Conservation (phyloP, 2,113 vertebrate species). For the Alouatta palliata region DNA sequence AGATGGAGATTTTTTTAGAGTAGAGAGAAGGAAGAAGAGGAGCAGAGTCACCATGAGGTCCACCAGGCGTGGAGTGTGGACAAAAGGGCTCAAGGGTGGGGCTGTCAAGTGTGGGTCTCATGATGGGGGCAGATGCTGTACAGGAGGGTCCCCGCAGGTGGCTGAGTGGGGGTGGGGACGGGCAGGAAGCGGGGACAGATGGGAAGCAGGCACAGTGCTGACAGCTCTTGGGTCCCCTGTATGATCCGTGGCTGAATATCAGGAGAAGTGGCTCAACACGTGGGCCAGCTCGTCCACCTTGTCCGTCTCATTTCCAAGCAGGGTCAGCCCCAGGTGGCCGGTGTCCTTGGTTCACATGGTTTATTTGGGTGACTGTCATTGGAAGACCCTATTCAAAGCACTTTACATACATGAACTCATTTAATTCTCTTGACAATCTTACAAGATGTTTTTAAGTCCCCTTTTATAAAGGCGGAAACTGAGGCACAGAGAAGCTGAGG, state of each 20-base stretch:
- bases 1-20: not conserved
- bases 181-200: no score
- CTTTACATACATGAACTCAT: not conserved
- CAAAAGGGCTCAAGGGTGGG: not conserved
- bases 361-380: not conserved
- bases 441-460: not conserved
- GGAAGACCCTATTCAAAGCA: not conserved
- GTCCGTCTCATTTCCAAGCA: not conserved
- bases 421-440: not conserved
- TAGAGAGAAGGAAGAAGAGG: not conserved
- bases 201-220: no score
- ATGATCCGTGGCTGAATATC: not conserved
- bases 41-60: not conserved
- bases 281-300: not conserved
- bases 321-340: not conserved
- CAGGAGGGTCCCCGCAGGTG: no score
- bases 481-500: not conserved
- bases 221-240: no score
- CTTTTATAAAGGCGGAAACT: not conserved
- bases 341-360: not conserved
- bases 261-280: not conserved
- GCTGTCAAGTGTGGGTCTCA: not conserved
- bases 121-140: fast-evolving
- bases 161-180: no score
- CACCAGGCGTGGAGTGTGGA: not conserved